Evolutionary conservation across 2,888 invertebrate species (phyloP).

Genomic region (Acanthacorydalis orientalis): DNA sequence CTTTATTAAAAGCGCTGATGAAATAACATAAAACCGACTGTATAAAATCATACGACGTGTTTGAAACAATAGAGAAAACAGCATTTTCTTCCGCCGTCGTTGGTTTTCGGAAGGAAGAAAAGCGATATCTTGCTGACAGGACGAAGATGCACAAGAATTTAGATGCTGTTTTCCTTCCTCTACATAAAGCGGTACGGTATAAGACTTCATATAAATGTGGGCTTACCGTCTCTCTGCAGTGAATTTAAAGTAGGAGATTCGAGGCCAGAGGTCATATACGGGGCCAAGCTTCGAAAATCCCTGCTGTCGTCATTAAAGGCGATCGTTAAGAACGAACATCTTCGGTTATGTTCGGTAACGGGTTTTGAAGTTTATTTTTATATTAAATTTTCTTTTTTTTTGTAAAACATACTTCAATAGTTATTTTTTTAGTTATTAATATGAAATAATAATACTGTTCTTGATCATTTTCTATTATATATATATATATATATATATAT

Average conservation of each 20-base stretch:
- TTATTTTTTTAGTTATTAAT: no score
- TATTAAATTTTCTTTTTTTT: no score
- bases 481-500: no score
- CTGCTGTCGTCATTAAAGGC: background rate
- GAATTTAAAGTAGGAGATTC: slow-evolving; percentile 3
- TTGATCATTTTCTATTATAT: no score
- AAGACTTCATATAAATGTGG: background rate
- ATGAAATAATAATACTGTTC: no score
- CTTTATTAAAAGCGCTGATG: no score
- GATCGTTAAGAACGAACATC: background rate
- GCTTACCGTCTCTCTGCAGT: background rate
- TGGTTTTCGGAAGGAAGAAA: no score
- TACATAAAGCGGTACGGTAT: background rate
- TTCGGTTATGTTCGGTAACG: background rate
- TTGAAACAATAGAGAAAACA: background rate
- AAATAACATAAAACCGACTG: background rate
- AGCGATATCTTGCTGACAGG: background rate
- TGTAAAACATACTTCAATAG: no score
- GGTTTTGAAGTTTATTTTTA: no score
- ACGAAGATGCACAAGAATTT: background rate
- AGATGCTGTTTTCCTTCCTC: background rate
- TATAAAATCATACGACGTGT: background rate
- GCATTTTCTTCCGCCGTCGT: background rate
- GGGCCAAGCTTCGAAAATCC: slow-evolving; percentile 2
- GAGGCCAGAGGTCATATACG: slow-evolving; percentile 1